phyloP scores from a whole-genome alignment of 2,797 vertebrate genomes.

The Tympanoctomys barrerae region DNA sequence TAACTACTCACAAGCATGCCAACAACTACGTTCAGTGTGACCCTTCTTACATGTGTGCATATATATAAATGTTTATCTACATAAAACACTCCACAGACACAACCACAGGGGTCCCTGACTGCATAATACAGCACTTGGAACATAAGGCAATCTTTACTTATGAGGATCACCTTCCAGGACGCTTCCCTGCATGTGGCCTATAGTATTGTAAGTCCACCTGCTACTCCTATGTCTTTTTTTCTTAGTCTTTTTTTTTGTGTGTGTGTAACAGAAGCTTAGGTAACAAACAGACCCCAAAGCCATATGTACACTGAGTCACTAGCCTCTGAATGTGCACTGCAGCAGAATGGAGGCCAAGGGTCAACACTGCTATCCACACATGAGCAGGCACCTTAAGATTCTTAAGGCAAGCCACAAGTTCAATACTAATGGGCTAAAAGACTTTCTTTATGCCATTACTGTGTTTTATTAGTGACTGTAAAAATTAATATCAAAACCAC shows the following conservation, averaged over 20 bases:
- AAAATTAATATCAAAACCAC: slow-evolving; percentile 48
- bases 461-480: slow-evolving; percentile 23
- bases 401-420: background rate
- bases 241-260: background rate
- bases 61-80: background rate
- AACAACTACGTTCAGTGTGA: background rate
- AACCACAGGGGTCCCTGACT: background rate
- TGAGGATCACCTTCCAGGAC: background rate
- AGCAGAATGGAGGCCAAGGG: background rate
- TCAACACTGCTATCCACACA: no score
- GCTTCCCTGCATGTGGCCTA: background rate
- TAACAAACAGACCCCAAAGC: background rate
- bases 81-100: background rate
- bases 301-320: background rate
- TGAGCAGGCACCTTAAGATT: background rate
- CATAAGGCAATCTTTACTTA: background rate
- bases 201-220: background rate
- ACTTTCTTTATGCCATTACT: background rate
- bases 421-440: background rate
- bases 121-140: background rate
- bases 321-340: background rate
- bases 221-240: background rate
- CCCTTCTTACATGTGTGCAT: background rate
- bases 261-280: background rate
- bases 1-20: background rate